Percentiles rank a stretch among this genome's conserved stretches.
Conservation (phyloP, 2,888 invertebrate species). For the Dichetophora obliterata region DNA sequence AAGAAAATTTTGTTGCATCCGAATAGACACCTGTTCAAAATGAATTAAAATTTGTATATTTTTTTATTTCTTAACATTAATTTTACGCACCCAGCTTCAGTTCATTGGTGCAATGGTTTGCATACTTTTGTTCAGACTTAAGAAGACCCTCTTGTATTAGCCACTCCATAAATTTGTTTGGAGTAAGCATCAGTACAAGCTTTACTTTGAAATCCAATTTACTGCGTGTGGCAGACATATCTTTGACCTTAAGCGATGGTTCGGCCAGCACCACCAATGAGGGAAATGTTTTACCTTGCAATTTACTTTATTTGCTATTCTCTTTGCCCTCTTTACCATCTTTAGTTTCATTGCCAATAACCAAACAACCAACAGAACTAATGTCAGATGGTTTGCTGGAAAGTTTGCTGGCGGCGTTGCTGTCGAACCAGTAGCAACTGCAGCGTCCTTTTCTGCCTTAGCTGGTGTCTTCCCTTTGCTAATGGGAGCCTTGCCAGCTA, state of each 20-base stretch:
- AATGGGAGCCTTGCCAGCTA: constrained; percentile 21
- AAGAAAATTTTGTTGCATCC: constrained; percentile 86
- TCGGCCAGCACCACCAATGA: constrained; percentile 87
- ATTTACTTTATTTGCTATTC: constrained; percentile 83
- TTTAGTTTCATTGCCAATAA: constrained; percentile 73
- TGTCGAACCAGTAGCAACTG: too few relatives aligned
- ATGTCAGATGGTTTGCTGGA: constrained; percentile 80
- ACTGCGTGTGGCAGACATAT: too few relatives aligned
- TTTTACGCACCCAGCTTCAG: too few relatives aligned
- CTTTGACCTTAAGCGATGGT: constrained; percentile 81
- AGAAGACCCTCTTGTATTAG: constrained; percentile 87
- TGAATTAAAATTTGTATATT: too few relatives aligned
- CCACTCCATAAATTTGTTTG: constrained; percentile 94
- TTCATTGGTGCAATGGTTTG: too few relatives aligned
- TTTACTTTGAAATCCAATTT: too few relatives aligned
- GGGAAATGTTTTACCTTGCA: constrained; percentile 85
- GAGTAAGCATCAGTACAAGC: too few relatives aligned
- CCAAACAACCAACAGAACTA: constrained; percentile 80
- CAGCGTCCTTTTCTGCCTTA: constrained; percentile 41
- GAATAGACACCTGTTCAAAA: constrained; percentile 81
- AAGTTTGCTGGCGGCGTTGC: constrained; percentile 63
- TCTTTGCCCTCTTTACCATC: too few relatives aligned
- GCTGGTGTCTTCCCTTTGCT: constrained; percentile 15
- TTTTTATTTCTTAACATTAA: too few relatives aligned
- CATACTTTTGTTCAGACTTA: constrained; percentile 83